Evolutionary conservation across 2,797 vertebrate genomes (phyloP).

Genomic region (Arctocebus calabarensis): DNA sequence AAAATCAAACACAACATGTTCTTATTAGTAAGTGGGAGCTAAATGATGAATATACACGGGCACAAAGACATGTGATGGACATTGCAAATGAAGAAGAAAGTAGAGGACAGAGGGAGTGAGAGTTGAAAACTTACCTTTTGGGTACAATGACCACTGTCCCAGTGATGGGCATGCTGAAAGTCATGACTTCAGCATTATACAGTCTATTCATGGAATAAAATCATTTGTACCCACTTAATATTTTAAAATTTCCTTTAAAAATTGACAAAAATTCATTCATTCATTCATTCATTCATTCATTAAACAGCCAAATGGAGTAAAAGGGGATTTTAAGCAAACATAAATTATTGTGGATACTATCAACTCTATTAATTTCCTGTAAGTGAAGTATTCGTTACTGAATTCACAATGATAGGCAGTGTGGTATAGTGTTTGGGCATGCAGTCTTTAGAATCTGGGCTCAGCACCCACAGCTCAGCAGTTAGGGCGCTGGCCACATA

Average conservation of each 20-base stretch:
- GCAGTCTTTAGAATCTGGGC: neutral
- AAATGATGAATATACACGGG: neutral
- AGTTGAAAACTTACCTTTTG: neutral
- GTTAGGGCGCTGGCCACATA: too few species aligned
- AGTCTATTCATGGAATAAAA: neutral
- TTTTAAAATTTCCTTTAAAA: neutral
- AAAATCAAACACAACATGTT: neutral
- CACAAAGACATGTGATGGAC: neutral
- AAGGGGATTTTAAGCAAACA: neutral
- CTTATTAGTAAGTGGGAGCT: neutral
- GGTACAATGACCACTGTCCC: neutral
- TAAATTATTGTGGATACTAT: constrained; percentile 6
- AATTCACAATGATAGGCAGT: neutral
- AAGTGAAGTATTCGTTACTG: neutral
- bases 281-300: constrained; percentile 19
- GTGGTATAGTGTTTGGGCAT: neutral
- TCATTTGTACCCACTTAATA: neutral
- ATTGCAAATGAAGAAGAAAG: neutral
- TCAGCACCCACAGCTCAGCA: too few species aligned
- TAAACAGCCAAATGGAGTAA: neutral
- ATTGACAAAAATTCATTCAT: neutral
- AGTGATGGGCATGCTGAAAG: neutral
- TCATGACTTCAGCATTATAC: neutral
- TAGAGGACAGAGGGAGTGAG: neutral
- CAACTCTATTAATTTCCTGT: constrained; percentile 16